Conservation (phyloP, 2,888 invertebrate genomes). For the Epirrhoe alternata region DNA sequence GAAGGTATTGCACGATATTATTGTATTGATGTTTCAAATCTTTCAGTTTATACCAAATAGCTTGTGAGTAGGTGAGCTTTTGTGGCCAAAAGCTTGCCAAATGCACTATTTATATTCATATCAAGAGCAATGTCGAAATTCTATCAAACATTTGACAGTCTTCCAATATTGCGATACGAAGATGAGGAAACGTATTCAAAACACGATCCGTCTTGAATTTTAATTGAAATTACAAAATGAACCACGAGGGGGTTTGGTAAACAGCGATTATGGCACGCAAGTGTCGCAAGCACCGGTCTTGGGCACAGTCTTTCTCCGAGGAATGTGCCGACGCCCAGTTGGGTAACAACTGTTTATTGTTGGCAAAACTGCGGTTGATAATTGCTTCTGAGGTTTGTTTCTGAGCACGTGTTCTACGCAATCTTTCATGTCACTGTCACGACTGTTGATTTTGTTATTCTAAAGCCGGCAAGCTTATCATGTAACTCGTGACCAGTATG, state of each 20-base stretch:
- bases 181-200: constrained; percentile 60
- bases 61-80: no score
- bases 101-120: constrained; percentile 14
- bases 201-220: constrained; percentile 69
- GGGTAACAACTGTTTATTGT: constrained; percentile 42
- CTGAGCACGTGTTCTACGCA: constrained; percentile 10
- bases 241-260: constrained; percentile 65
- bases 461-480: no score
- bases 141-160: constrained; percentile 50
- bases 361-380: constrained; percentile 47
- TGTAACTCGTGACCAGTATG: no score
- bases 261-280: constrained; percentile 59
- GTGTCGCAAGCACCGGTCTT: constrained; percentile 68
- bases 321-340: constrained; percentile 56
- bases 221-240: constrained; percentile 74
- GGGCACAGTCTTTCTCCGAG: constrained; percentile 72
- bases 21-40: no score
- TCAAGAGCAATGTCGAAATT: constrained; percentile 30
- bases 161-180: constrained; percentile 56
- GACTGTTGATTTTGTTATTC: no score
- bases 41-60: no score
- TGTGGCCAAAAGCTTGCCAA: no score
- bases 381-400: constrained; percentile 45
- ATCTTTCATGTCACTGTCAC: background rate
- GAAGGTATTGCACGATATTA: no score